These are phyloP conservation scores for Chloroceryle aenea DNA, from an alignment of 2,113 vertebrate species.

Conservation along the genomic window DNA sequence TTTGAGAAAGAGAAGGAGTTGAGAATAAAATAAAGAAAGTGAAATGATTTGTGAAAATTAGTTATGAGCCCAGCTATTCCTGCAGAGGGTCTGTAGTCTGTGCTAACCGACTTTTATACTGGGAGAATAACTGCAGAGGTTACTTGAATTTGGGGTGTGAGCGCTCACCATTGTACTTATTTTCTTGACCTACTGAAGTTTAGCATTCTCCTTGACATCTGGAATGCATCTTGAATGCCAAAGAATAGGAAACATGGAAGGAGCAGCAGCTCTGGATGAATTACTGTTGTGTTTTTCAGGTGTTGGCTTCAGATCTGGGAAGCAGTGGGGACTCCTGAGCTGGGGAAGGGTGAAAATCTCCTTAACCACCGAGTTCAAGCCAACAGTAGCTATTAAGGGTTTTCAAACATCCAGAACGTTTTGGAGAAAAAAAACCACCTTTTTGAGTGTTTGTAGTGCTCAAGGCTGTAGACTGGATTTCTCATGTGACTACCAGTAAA, in stretches of 20 bases:
- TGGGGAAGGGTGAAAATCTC: not conserved
- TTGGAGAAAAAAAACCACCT: not conserved
- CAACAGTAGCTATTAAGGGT: not conserved
- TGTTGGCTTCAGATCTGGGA: conserved; percentile 5
- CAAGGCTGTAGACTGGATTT: not conserved
- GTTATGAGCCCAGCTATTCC: rapidly evolving
- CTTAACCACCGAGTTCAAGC: not conserved
- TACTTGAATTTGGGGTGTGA: not conserved
- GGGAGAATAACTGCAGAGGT: not conserved
- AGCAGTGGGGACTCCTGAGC: not conserved
- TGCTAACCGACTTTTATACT: not conserved
- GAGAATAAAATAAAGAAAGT: not conserved
- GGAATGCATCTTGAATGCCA: not conserved
- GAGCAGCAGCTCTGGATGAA: not conserved
- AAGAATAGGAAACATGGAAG: not conserved
- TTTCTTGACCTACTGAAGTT: not conserved
- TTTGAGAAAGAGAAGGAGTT: not conserved
- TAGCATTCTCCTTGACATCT: not conserved
- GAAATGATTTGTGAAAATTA: not conserved
- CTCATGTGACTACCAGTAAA: not conserved
- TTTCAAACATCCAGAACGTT: not conserved
- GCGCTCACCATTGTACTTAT: not conserved
- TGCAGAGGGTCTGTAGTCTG: not conserved
- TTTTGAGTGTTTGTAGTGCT: not conserved
- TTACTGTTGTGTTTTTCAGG: conserved; percentile 30